Percentiles rank a stretch among this genome's conserved stretches.
Evolutionary conservation across 2,797 vertebrate genomes (phyloP).

Genomic region (Pipistrellus pygmaeus): DNA sequence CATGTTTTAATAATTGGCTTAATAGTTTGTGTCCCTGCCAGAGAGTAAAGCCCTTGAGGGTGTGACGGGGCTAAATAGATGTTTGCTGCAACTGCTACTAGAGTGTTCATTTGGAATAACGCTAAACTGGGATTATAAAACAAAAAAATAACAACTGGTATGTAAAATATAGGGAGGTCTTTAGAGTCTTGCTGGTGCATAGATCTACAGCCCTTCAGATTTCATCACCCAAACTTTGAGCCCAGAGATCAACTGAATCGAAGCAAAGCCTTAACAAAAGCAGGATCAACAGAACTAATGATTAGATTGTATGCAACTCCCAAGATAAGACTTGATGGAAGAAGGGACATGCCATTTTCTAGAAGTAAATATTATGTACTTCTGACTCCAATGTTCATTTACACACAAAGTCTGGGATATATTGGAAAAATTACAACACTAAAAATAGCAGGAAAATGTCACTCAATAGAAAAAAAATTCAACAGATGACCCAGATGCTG

Average conservation of each 20-base stretch:
- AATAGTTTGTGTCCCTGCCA: background rate
- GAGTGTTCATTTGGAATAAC: too few relatives aligned
- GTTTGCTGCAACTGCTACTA: too few relatives aligned
- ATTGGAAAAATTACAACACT: background rate
- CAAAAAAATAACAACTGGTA: background rate
- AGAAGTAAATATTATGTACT: background rate
- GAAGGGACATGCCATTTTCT: background rate
- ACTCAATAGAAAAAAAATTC: background rate
- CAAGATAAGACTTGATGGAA: background rate
- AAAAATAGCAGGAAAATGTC: background rate
- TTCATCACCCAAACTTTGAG: background rate
- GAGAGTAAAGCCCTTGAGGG: background rate
- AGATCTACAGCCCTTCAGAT: background rate
- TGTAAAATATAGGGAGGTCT: background rate
- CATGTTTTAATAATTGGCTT: background rate
- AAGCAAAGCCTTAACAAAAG: background rate
- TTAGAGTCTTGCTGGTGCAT: background rate
- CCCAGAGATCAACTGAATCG: background rate
- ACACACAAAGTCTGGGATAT: background rate
- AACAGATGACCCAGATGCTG: background rate
- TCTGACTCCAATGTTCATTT: background rate
- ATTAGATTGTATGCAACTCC: background rate
- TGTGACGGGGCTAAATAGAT: background rate
- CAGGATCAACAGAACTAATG: background rate
- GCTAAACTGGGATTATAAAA: background rate